Base-by-base conservation (phyloP, 2,888 invertebrate genomes). In the Nomada fabriciana region DNA sequence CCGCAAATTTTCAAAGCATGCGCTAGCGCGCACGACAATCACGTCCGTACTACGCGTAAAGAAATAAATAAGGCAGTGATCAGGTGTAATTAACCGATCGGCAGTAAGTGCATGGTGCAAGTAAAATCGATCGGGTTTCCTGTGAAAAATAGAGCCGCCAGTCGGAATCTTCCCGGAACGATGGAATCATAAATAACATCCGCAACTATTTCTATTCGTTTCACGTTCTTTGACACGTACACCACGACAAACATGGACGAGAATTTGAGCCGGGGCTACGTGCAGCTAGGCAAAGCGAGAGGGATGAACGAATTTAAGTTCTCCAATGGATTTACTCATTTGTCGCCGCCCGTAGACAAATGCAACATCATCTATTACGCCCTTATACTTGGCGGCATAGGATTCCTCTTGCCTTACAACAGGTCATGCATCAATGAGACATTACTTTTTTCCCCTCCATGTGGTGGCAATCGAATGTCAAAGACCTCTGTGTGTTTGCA, bases 341-440 rank as follows among this genome's bases (percentile, higher is more conserved):
- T 96, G 57, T 96, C 96, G 65, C 96, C 97, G 53, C 97, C 97
- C 10, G 95, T 96, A 61, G 97, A 97, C 93, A 94, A 95, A 88
- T 96, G 95, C 93, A 96, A 96, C 93, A 95, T 96, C 70, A 96
- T 97, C 80, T 97, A 97, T 92, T 91, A 96, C 82, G 96, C 97
- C 0, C 95, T 98, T 82, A 95, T 98, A 72, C 95, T 98, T 76
- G 98, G 98, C 43, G 98, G 98, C 20, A 96, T 97, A 86, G 98
- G 98, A 60, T 98, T 98, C 93, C 95, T 98, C 68, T 95, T 98
- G 82, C 98, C 98, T 13, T 98, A 98, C 94, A 98, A 98, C 95
- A 98, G 98, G 98, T 98, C 94, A 91, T 73, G 76, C 69, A 25
- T 63, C 55, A 55, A 70, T 60, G 55, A 69, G 9, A 78, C 57